These are phyloP conservation scores for Drosophila equinoxialis DNA, from an alignment of 1,140 invertebrate species.

Conservation along the genomic window DNA sequence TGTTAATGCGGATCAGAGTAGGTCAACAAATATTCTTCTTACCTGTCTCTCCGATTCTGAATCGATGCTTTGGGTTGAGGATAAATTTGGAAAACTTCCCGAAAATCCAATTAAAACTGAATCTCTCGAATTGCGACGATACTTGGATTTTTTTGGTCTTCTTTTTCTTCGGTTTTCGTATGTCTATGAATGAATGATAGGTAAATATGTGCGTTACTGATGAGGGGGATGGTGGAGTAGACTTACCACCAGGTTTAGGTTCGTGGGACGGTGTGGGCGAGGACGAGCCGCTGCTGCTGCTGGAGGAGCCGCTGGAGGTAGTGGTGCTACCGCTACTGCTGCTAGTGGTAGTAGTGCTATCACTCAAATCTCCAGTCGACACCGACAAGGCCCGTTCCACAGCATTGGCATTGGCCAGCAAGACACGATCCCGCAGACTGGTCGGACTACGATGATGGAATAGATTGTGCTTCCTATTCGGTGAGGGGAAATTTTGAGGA, in stretches of 20 bases:
- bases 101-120: constrained; percentile 39
- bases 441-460: background rate
- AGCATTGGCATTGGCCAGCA: constrained; percentile 33
- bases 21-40: constrained; percentile 26
- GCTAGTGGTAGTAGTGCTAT: constrained; percentile 7
- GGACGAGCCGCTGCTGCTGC: constrained; percentile 8
- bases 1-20: background rate
- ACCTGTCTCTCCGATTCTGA: constrained; percentile 48
- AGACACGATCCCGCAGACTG: constrained; percentile 20
- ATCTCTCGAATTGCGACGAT: constrained; percentile 28
- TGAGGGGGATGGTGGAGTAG: background rate
- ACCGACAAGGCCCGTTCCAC: background rate
- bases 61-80: constrained; percentile 22
- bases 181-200: background rate
- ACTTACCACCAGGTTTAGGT: background rate
- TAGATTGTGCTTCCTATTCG: background rate
- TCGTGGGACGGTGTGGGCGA: background rate
- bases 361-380: constrained; percentile 10
- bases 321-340: background rate
- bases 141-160: constrained; percentile 30
- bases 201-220: background rate
- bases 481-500: background rate
- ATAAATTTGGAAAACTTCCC: constrained; percentile 40
- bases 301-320: constrained; percentile 6
- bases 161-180: constrained; percentile 23